These are phyloP conservation scores for Nesogale talazaci DNA, from an alignment of 2,113 vertebrate species.

Conservation along the genomic window DNA sequence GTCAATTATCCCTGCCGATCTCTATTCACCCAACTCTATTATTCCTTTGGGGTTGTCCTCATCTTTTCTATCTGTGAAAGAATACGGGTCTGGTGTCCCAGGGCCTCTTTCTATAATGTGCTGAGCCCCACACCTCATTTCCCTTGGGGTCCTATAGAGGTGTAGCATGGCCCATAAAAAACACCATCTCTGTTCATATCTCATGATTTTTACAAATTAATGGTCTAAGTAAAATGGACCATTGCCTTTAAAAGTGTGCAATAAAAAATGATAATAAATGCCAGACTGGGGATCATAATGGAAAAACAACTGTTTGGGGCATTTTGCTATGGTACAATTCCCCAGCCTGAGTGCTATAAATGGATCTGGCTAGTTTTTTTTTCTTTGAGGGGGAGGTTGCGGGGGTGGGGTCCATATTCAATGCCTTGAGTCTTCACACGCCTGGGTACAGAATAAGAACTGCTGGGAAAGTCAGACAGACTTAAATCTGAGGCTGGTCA, in stretches of 20 bases:
- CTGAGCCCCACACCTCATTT: slow-evolving; percentile 80
- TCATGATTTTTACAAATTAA: slow-evolving; percentile 86
- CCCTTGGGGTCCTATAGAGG: slow-evolving; percentile 80
- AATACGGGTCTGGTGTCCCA: slow-evolving; percentile 50
- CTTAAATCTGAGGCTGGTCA: slow-evolving; percentile 90
- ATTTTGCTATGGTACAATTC: slow-evolving; percentile 78
- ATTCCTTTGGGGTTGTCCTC: slow-evolving; percentile 74
- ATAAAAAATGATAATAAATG: slow-evolving; percentile 82
- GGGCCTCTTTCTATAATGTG: slow-evolving; percentile 73
- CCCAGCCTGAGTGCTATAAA: slow-evolving; percentile 67
- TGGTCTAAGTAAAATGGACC: slow-evolving; percentile 81
- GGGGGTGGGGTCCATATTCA: slow-evolving; percentile 69
- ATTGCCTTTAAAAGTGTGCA: slow-evolving; percentile 81
- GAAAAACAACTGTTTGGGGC: slow-evolving; percentile 80
- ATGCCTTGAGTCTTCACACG: slow-evolving; percentile 84
- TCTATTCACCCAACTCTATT: slow-evolving; percentile 56
- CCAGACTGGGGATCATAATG: slow-evolving; percentile 74
- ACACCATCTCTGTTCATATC: slow-evolving; percentile 80
- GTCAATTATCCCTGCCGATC: slow-evolving; percentile 58
- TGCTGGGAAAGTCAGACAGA: slow-evolving; percentile 84
- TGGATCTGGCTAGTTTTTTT: slow-evolving; percentile 42
- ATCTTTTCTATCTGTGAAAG: slow-evolving; percentile 74
- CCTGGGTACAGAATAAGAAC: slow-evolving; percentile 82
- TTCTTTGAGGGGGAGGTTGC: too few species aligned
- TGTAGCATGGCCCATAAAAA: slow-evolving; percentile 72